phyloP scores from a whole-genome alignment of 2,888 invertebrate species.

The Ceratothoa steindachneri region DNA sequence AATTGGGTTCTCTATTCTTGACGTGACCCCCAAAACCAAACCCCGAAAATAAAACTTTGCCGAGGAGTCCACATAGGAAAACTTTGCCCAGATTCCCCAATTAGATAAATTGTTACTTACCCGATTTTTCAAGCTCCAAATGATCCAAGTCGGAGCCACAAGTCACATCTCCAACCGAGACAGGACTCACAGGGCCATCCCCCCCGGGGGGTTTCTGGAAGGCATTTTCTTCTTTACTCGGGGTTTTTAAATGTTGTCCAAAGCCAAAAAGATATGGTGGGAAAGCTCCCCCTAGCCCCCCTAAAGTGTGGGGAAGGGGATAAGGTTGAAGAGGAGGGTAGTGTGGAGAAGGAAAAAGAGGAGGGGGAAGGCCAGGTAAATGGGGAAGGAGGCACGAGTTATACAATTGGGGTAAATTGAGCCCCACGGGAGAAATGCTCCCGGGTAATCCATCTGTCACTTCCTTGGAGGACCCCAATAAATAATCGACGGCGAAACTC shows the following conservation, averaged over 20 bases:
- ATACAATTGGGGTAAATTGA: conserved; percentile 32
- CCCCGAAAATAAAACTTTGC: too few species aligned
- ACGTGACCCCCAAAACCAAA: too few species aligned
- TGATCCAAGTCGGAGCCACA: conserved; percentile 35
- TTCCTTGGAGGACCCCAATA: conserved; percentile 19
- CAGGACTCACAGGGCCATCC: conserved; percentile 31
- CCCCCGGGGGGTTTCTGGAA: conserved; percentile 16
- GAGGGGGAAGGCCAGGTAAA: conserved; percentile 22
- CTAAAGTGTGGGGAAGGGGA: conserved; percentile 17
- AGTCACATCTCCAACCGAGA: conserved; percentile 32
- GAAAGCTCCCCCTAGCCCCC: conserved; percentile 23
- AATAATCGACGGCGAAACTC: conserved; percentile 36
- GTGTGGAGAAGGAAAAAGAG: conserved; percentile 30
- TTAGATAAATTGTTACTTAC: too few species aligned
- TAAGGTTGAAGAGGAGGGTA: conserved; percentile 29
- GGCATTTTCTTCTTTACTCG: not conserved
- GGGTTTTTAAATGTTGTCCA: conserved; percentile 15
- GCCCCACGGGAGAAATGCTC: conserved; percentile 23
- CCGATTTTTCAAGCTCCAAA: conserved; percentile 33
- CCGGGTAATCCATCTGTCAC: conserved; percentile 18
- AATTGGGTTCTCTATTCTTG: too few species aligned
- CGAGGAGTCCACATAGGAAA: too few species aligned
- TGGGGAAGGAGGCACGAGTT: conserved; percentile 38
- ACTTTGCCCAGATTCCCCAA: too few species aligned
- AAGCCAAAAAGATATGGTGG: conserved; percentile 30